Conservation (phyloP, 2,113 vertebrate genomes). For the Orientallactaga bullata region DNA sequence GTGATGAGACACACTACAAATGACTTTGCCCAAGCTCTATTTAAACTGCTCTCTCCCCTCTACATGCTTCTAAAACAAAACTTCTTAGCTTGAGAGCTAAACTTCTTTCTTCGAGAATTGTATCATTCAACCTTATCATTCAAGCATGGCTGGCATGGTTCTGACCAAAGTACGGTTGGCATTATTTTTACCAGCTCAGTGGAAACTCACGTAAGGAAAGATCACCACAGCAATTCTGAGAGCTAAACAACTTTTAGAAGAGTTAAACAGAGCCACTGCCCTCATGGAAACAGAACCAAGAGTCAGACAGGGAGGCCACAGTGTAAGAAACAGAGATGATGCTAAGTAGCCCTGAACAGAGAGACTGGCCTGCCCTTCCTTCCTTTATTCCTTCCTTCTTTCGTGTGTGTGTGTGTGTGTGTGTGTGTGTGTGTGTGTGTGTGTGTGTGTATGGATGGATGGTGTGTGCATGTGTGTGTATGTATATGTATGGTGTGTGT, state of each 20-base stretch:
- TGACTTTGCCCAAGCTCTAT: no score
- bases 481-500: no score
- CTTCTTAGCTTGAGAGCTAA: not conserved
- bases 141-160: not conserved
- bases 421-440: no score
- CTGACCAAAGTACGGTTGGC: not conserved
- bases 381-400: no score
- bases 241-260: not conserved
- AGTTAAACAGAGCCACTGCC: not conserved
- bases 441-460: no score
- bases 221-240: not conserved
- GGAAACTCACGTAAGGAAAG: conserved; percentile 7
- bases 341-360: not conserved
- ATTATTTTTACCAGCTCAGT: not conserved
- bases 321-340: not conserved
- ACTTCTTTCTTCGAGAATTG: not conserved
- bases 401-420: no score
- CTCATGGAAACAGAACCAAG: not conserved
- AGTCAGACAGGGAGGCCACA: no score
- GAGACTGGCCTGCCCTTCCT: no score
- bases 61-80: not conserved
- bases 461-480: no score
- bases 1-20: not conserved
- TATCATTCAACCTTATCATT: not conserved
- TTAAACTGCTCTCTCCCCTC: not conserved